These are phyloP conservation scores for Hapalemur alaotrensis DNA, from an alignment of 2,797 vertebrate species.

Conservation along the genomic window DNA sequence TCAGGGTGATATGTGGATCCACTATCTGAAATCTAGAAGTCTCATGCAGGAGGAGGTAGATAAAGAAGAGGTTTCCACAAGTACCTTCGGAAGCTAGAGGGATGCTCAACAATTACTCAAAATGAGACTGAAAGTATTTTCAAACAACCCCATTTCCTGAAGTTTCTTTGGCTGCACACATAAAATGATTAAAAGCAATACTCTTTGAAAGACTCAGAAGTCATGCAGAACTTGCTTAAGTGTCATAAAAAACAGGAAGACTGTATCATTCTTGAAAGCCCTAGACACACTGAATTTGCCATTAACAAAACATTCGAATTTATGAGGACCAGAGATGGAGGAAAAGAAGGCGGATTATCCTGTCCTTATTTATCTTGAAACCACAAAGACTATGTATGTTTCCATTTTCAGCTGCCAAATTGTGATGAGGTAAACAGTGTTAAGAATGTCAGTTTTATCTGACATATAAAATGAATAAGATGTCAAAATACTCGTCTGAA, in stretches of 20 bases:
- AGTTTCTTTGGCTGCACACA: background rate
- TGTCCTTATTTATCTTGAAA: background rate
- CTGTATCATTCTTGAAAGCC: background rate
- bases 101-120: background rate
- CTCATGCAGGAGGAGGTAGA: background rate
- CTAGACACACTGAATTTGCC: background rate
- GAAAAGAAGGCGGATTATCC: background rate
- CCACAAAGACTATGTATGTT: background rate
- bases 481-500: background rate
- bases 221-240: background rate
- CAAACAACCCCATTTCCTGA: background rate
- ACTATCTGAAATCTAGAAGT: background rate
- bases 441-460: background rate
- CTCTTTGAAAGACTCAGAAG: background rate
- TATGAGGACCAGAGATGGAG: background rate
- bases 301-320: background rate
- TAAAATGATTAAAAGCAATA: background rate
- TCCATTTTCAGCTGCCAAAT: background rate
- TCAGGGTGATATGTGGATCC: background rate
- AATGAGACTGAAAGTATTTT: background rate
- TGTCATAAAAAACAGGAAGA: background rate
- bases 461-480: background rate
- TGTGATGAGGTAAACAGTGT: background rate
- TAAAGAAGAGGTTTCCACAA: background rate
- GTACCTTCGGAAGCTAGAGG: background rate